Conservation (phyloP, 2,797 vertebrate genomes). For the Neomorphus geoffroyi region DNA sequence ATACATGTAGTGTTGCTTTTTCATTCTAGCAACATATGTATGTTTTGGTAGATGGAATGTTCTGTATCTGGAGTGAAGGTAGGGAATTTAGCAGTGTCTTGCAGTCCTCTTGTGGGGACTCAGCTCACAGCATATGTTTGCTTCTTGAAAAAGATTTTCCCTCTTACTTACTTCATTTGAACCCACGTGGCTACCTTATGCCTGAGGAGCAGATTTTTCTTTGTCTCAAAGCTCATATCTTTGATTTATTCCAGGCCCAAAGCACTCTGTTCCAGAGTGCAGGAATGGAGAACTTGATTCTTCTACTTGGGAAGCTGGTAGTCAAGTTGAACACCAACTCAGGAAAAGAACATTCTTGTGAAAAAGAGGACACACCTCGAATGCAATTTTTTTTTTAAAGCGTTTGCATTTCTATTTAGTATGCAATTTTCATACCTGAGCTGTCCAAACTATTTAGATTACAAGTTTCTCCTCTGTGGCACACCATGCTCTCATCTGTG, state of each 20-base stretch:
- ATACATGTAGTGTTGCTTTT: background rate
- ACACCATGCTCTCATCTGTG: background rate
- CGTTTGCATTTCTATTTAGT: background rate
- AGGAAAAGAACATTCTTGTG: background rate
- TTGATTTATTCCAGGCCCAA: background rate
- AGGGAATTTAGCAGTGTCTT: background rate
- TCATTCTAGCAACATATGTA: background rate
- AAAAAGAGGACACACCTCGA: background rate
- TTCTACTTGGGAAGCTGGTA: background rate
- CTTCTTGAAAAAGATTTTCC: background rate
- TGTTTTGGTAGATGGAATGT: background rate
- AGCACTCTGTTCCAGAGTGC: background rate
- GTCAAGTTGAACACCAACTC: background rate
- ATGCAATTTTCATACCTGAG: background rate
- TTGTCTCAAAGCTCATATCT: background rate
- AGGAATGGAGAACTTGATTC: background rate
- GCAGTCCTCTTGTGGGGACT: background rate
- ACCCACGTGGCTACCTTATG: background rate
- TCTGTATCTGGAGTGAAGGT: background rate
- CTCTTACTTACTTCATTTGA: background rate
- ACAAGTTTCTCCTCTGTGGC: background rate
- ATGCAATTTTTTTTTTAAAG: background rate
- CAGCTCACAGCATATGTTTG: background rate
- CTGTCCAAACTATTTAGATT: background rate
- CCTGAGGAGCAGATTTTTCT: background rate